Base-by-base conservation (phyloP, 2,113 vertebrate species). In the Typhlomys cinereus region DNA sequence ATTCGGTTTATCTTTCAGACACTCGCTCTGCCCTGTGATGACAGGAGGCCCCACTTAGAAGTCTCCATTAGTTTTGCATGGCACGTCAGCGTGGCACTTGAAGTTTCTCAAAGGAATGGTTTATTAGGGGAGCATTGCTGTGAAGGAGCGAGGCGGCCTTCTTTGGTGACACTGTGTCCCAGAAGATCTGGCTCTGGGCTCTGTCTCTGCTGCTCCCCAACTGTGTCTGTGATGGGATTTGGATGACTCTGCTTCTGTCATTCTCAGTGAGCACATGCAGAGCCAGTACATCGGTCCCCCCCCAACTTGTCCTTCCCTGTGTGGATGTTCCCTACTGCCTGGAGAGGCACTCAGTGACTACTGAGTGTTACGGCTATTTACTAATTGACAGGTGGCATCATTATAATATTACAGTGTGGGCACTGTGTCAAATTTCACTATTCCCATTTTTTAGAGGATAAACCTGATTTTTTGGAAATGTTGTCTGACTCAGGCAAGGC, bases 141-240 rank as follows among this genome's bases (percentile, higher is more conserved):
- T 31, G 70, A 80, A 54, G 73, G 52, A 91, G 2, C 1, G 5
- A 81, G 67, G 9, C 62, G 74, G 41, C 62, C 76, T 93, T 88
- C 46, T 59, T 70, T 88, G 73, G 92, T 66, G 85, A 90, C 85
- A 25, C 61, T 73, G 71, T 88, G 85, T 90, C 78, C 46, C 74
- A 0, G 12, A 70, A 59, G 81, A 81, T 62, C 85, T 81, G 85
- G 61, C n/a, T 18, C 70, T 57, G 80, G 44, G 41, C 52, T 95
- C 48, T 25, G 7, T 76, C 39, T 85, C 57, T 94, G 88, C 54
- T 61, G 69, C 39, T 94, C 62, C 25, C 78, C 83, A 84, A 29
- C 70, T 94, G 67, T 90, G 90, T 74, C 5, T 12, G 36, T 39
- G 11, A 80, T 93, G 12, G 44, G 73, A 66, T 92, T 80, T 39